Evolutionary conservation across 2,113 vertebrate species (phyloP), one percentile per base, ranked within the genome.

Genomic region (Dryoscopus gambensis): DNA sequence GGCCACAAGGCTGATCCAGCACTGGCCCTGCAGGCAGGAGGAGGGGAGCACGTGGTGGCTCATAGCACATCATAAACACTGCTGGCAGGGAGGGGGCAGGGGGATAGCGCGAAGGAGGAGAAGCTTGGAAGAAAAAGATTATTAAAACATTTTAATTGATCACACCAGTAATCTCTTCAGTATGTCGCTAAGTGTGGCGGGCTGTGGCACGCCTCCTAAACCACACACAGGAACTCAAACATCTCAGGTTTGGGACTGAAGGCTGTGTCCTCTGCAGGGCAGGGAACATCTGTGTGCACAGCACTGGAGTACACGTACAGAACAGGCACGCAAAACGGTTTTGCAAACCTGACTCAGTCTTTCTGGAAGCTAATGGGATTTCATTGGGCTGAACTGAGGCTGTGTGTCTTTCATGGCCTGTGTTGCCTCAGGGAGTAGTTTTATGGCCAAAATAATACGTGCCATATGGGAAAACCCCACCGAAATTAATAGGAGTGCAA

Each of bases 401-500:
- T 53, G 37, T 62, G 53, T 1, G 1, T 63, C 92, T 95, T 94
- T 93, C 84, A 65, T 13, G 44, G 91, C n/a, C 84, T 79, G 11
- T 56, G 84, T 92, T 77, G 92, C 93, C 64, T 84, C 47, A 53
- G 71, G 83, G 88, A 95, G 60, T 46, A 68, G 76, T 93, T 97
- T 97, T 92, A 92, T 53, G 60, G 85, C 69, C 85, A 89, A 94
- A 96, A 93, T 89, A 90, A 93, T 93, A 92, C 0, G 2, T 68
- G 96, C 71, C 95, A 90, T 89, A 75, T 92, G 83, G 90, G 89
- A 84, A 97, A 97, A 69, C 53, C 81, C 65, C 62, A 64, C 28
- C 71, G 46, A 96, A 94, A 89, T 96, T 89, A 95, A 89, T 73
- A 84, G 88, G 80, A 90, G 64, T 87, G 80, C 76, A 90, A 97